Percentiles rank a stretch among this genome's conserved stretches.
Conservation (phyloP, 2,888 invertebrate genomes). For the Dione vanillae region DNA sequence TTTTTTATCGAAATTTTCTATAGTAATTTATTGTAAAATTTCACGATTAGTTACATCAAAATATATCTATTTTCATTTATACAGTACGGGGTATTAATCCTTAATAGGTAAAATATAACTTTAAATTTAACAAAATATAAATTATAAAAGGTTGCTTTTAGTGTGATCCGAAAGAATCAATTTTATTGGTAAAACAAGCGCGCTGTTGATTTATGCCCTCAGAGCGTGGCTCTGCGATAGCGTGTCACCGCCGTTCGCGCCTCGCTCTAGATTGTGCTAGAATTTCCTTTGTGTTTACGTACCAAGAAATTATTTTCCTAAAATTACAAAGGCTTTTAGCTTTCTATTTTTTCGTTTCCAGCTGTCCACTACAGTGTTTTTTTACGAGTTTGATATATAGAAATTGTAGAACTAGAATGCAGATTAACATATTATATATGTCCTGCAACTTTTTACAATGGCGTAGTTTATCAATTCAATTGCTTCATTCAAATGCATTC, state of each 20-base stretch:
- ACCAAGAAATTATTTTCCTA: conserved; percentile 36
- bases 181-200: conserved; percentile 82
- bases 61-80: conserved; percentile 13
- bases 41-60: not conserved
- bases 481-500: conserved; percentile 43
- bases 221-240: conserved; percentile 75
- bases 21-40: conserved; percentile 25
- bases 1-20: conserved; percentile 12
- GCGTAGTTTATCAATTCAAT: conserved; percentile 43
- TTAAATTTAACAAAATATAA: conserved; percentile 35
- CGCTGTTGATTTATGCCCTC: conserved; percentile 76
- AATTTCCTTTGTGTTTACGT: conserved; percentile 65
- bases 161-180: conserved; percentile 75
- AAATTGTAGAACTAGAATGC: not conserved
- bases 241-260: conserved; percentile 77
- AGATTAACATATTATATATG: conserved; percentile 4
- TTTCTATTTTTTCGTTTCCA: not conserved
- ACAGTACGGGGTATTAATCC: not conserved
- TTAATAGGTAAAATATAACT: conserved; percentile 18
- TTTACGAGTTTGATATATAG: not conserved
- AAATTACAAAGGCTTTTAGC: conserved; percentile 35
- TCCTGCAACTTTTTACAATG: conserved; percentile 4
- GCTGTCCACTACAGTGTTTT: not conserved
- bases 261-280: conserved; percentile 75
- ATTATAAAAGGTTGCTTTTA: conserved; percentile 50